Evolutionary conservation across 2,797 vertebrate genomes (phyloP), one percentile per base, ranked within the genome.

Genomic region (Sebastolobus alascanus): DNA sequence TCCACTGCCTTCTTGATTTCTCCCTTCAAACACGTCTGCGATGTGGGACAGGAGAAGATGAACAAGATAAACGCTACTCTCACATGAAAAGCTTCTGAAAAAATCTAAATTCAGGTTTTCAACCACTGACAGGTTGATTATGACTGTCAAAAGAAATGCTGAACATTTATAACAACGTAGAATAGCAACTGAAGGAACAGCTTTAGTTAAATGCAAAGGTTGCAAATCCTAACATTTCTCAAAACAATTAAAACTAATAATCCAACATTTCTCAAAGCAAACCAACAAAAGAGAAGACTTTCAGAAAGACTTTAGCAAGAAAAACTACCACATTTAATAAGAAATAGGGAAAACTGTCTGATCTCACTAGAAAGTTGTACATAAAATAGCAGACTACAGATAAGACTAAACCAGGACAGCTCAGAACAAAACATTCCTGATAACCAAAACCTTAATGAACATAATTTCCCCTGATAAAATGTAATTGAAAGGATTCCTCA

Each of bases 11-110:
- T 46, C 72, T 58, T 43, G 52, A 71, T 60, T 80, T 33, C 59
- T 69, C 12, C 61, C 43, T 77, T 83, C 70, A 81, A 13, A 84
- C 65, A 63, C 0, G 13, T 18, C 67, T 2, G 61, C 2, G 29
- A 76, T 68, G 61, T 22, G 4, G 43, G 65, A 61, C 65, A 22
- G 25, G 40, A 50, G 43, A 65, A 59, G 73, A 73, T 65, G 68
- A 77, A 59, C 58, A 12, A 52, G 84, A 86, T 87, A 86, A 87
- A 63, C 2, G 13, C 10, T 3, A 7, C 33, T 14, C 58, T 43
- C 37, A 75, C 29, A 58, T 33, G 16, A n/a, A 63, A 63, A 20
- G 25, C 43, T 52, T 73, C 9, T 3, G 1, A 2, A 16, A 33
- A 33, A 31, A 64, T 63, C 20, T 63, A 27, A 18, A 61, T 55